Evolutionary conservation across 2,797 vertebrate genomes (phyloP).

Genomic region (Phoxinus dragarum): DNA sequence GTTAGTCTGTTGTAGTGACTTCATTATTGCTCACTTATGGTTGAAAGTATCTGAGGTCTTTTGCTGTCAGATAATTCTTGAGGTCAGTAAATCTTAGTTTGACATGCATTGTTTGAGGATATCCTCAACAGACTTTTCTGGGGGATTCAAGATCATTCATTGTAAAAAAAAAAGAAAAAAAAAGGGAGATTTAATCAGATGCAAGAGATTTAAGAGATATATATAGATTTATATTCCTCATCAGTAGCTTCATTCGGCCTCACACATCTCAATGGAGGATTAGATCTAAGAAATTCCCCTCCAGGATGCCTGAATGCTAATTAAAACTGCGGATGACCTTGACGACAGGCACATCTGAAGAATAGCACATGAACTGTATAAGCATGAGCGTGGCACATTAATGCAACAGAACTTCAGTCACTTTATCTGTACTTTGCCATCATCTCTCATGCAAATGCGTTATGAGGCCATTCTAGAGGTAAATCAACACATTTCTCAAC

Average conservation of each 20-base stretch:
- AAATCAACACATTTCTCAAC: background rate
- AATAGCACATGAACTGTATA: slow-evolving; percentile 56
- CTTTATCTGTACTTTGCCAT: slow-evolving; percentile 55
- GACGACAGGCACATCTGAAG: slow-evolving; percentile 59
- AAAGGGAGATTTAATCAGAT: background rate
- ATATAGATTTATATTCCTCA: slow-evolving; percentile 64
- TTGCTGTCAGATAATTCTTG: slow-evolving; percentile 2
- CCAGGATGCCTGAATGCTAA: slow-evolving; percentile 60
- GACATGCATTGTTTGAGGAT: slow-evolving; percentile 64
- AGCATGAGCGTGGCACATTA: slow-evolving; percentile 43
- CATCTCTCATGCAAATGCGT: slow-evolving; percentile 1
- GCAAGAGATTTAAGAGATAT: background rate
- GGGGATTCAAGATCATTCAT: background rate
- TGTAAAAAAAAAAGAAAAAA: background rate
- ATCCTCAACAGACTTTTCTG: background rate
- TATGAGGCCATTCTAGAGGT: slow-evolving; percentile 22
- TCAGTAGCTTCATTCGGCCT: slow-evolving; percentile 67
- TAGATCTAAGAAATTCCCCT: slow-evolving; percentile 55
- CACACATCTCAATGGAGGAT: slow-evolving; percentile 57
- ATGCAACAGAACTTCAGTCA: slow-evolving; percentile 49
- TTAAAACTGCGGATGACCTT: slow-evolving; percentile 57
- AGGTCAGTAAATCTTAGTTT: slow-evolving; percentile 54
- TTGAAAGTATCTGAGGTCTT: slow-evolving; percentile 58
- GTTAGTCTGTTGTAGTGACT: slow-evolving; percentile 78
- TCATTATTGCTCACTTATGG: slow-evolving; percentile 79